Conservation (phyloP, 2,797 vertebrate genomes). For the Fringilla coelebs region DNA sequence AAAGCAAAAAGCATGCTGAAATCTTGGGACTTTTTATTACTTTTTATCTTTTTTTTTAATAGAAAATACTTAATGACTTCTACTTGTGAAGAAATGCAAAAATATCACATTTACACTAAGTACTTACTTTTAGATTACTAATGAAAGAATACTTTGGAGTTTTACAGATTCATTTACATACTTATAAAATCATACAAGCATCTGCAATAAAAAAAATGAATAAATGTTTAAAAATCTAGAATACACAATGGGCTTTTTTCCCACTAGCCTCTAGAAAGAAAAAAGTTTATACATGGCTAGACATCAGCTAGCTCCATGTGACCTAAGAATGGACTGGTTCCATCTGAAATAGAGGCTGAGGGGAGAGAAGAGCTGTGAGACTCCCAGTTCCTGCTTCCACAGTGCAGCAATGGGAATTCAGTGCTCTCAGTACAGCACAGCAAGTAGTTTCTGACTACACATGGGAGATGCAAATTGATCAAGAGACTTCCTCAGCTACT, state of each 20-base stretch:
- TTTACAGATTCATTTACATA: not conserved
- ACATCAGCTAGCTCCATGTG: not conserved
- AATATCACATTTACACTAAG: not conserved
- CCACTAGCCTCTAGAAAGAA: not conserved
- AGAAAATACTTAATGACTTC: not conserved
- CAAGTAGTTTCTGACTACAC: not conserved
- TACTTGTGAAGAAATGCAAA: not conserved
- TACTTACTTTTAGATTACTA: not conserved
- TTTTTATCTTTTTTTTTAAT: not conserved
- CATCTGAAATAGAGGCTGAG: not conserved
- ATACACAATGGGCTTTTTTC: not conserved
- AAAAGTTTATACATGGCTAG: not conserved
- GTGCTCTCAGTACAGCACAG: not conserved
- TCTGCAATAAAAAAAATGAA: not conserved
- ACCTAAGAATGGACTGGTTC: not conserved
- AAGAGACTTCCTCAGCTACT: not conserved
- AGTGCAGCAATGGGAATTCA: not conserved
- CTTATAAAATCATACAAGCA: not conserved
- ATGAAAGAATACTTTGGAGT: not conserved
- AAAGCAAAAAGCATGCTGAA: not conserved
- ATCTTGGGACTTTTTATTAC: not conserved
- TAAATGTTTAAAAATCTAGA: not conserved
- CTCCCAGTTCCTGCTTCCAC: not conserved
- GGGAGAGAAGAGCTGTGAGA: not conserved
- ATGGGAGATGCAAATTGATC: not conserved